These are phyloP conservation scores for Tauraco hartlaubi DNA, from an alignment of 2,797 vertebrate species.

Conservation along the genomic window DNA sequence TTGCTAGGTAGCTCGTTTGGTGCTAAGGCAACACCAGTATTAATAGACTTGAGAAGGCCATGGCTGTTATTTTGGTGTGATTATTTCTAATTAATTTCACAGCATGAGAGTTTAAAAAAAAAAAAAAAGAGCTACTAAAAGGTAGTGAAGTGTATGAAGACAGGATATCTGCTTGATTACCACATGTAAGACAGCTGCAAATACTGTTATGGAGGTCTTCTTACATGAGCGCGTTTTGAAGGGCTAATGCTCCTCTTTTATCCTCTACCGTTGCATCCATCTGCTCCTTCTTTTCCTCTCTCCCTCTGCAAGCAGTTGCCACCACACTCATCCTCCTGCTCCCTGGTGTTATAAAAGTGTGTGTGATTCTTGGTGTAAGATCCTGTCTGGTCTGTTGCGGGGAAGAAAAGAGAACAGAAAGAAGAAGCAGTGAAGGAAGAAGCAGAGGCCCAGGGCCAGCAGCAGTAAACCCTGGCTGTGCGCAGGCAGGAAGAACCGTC, in stretches of 20 bases:
- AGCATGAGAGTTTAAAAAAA: not conserved
- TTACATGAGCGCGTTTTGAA: not conserved
- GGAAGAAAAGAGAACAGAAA: not conserved
- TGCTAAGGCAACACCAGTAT: conserved; percentile 50
- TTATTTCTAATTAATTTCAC: conserved; percentile 44
- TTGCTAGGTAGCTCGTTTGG: conserved; percentile 40
- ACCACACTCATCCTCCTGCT: not conserved
- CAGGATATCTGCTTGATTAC: not conserved
- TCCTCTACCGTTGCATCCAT: not conserved
- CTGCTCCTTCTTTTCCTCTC: not conserved
- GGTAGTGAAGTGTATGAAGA: not conserved
- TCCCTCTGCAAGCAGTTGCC: not conserved
- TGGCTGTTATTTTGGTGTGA: not conserved
- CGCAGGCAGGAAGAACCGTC: not conserved
- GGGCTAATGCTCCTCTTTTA: not conserved
- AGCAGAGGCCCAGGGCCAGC: not conserved
- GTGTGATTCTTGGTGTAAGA: not conserved
- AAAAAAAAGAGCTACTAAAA: not conserved
- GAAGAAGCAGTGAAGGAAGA: not conserved
- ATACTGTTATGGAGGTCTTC: not conserved
- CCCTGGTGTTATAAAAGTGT: not conserved
- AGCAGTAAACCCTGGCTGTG: not conserved
- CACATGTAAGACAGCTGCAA: not conserved
- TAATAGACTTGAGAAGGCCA: conserved; percentile 47
- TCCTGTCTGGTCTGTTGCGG: not conserved